These are phyloP conservation scores for Pocillopora meandrina DNA, from an alignment of 92 coral and sea anemone genomes.

Conservation along the genomic window DNA sequence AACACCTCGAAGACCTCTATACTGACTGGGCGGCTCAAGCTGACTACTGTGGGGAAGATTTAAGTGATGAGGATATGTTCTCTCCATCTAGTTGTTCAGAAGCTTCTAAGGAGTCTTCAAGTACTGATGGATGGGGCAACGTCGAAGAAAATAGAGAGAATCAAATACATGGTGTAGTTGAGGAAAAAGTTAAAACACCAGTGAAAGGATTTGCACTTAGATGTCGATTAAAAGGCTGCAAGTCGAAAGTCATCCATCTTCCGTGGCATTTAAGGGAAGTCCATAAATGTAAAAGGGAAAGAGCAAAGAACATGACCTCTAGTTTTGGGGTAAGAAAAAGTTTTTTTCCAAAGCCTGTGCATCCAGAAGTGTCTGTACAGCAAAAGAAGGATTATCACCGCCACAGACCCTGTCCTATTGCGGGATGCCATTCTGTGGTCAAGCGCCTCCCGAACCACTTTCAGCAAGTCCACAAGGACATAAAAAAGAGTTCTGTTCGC, in stretches of 20 bases:
- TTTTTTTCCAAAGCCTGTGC: background rate
- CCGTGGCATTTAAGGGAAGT: conserved; percentile 20
- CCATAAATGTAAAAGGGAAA: conserved; percentile 10
- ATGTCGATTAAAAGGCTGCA: conserved; percentile 1
- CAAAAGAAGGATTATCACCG: conserved; percentile 4
- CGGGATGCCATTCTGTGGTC: conserved; percentile 8
- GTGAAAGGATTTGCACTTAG: background rate
- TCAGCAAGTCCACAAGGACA: conserved; percentile 24
- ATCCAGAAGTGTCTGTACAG: background rate
- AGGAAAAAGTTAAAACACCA: no score
- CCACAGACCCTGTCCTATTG: conserved; percentile 9
- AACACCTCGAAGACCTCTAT: no score
- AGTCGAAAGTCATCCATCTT: conserved; percentile 6
- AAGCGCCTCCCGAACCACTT: conserved; percentile 14
- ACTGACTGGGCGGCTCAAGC: no score
- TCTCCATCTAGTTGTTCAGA: no score
- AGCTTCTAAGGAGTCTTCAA: no score
- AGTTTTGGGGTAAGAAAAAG: conserved; percentile 13
- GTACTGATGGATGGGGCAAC: no score
- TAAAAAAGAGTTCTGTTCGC: background rate
- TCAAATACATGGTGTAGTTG: no score
- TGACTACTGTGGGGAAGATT: no score
- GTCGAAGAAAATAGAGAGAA: no score
- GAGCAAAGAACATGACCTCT: background rate
- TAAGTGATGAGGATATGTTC: no score